These are phyloP conservation scores for Eidolon helvum DNA, from an alignment of 2,113 vertebrate species.

Conservation along the genomic window DNA sequence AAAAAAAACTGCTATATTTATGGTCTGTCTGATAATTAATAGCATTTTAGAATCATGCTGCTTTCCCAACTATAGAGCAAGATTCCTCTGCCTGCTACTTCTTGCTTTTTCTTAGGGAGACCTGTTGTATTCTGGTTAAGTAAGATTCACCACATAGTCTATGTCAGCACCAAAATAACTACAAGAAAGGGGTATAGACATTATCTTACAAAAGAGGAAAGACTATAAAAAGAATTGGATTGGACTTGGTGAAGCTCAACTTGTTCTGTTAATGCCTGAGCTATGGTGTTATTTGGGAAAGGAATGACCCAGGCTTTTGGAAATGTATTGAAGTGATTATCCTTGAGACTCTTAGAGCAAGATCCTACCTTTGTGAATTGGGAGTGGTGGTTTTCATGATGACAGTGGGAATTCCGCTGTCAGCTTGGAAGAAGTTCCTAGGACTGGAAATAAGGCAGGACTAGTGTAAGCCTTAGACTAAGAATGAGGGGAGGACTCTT, in stretches of 20 bases:
- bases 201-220: background rate
- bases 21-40: background rate
- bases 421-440: background rate
- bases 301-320: background rate
- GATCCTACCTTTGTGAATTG: background rate
- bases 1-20: background rate
- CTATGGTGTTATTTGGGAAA: background rate
- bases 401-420: background rate
- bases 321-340: background rate
- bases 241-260: background rate
- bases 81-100: background rate
- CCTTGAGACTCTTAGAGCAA: background rate
- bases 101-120: conserved; percentile 9
- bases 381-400: background rate
- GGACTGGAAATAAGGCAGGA: background rate
- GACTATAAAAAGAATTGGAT: background rate
- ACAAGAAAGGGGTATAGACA: background rate
- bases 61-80: background rate
- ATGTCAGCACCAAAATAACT: background rate
- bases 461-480: background rate
- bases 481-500: background rate
- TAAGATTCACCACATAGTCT: background rate
- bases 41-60: background rate
- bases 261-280: background rate
- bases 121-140: conserved; percentile 3